Percentiles rank a stretch among this genome's conserved stretches.
These are phyloP conservation scores for Ivindomyrus marchei DNA, from an alignment of 2,113 vertebrate species.

Conservation along the genomic window DNA sequence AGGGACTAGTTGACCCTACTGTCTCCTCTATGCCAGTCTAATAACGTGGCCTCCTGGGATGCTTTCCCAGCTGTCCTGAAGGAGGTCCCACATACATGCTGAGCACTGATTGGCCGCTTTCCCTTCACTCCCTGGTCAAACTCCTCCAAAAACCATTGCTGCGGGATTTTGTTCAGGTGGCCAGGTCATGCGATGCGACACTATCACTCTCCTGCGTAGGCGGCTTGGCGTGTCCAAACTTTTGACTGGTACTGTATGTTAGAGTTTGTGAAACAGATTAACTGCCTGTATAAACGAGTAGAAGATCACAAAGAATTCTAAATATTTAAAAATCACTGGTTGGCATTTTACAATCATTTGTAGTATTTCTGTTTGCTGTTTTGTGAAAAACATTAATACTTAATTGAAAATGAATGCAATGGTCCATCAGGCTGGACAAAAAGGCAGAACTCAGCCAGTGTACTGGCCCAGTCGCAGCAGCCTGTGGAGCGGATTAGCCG, in stretches of 20 bases:
- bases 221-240: not conserved
- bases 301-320: not conserved
- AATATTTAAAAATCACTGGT: not conserved
- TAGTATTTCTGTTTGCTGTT: not conserved
- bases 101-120: not conserved
- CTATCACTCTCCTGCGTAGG: not conserved
- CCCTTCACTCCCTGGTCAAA: no score
- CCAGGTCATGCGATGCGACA: not conserved
- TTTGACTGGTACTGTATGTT: not conserved
- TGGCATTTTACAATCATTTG: not conserved
- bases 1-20: not conserved
- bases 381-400: not conserved
- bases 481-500: constrained; percentile 28
- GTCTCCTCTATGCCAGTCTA: not conserved
- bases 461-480: not conserved
- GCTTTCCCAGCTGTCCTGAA: not conserved
- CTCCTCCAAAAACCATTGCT: no score
- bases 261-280: not conserved
- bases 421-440: not conserved
- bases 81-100: not conserved
- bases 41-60: not conserved
- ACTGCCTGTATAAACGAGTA: not conserved
- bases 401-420: not conserved
- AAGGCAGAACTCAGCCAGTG: not conserved
- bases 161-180: no score